Evolutionary conservation across 2,797 vertebrate species (phyloP).

Genomic region (Gallinago nigripennis): DNA sequence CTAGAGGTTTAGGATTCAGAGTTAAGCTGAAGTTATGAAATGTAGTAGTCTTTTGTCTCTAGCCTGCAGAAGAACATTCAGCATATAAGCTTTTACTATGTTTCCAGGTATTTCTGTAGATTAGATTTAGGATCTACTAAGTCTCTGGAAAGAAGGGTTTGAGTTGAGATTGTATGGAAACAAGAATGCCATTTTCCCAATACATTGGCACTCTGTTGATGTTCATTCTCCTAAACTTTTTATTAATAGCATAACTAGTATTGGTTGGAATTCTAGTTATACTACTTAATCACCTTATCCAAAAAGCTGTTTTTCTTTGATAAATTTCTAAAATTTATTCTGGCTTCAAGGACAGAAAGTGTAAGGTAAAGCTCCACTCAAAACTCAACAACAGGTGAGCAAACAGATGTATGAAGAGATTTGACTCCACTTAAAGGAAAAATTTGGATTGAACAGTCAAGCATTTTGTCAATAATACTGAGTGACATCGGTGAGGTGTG

Average conservation of each 20-base stretch:
- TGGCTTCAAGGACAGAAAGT: background rate
- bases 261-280: background rate
- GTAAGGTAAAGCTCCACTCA: background rate
- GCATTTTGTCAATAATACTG: background rate
- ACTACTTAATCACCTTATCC: background rate
- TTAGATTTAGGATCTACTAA: background rate
- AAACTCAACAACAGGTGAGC: fast-evolving
- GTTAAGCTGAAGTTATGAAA: background rate
- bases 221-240: background rate
- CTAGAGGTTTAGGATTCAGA: background rate
- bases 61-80: background rate
- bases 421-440: background rate
- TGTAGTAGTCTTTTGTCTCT: background rate
- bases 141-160: background rate
- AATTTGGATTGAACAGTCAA: background rate
- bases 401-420: background rate
- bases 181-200: background rate
- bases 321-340: background rate
- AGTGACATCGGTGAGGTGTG: fast-evolving
- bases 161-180: background rate
- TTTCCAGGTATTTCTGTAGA: background rate
- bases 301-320: background rate
- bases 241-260: background rate
- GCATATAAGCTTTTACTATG: background rate
- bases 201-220: background rate